A percentile compares a stretch with the other conserved stretches of the same genome.
These are phyloP conservation scores for Heliconius ismenius DNA, from an alignment of 2,888 invertebrate species.

Conservation along the genomic window DNA sequence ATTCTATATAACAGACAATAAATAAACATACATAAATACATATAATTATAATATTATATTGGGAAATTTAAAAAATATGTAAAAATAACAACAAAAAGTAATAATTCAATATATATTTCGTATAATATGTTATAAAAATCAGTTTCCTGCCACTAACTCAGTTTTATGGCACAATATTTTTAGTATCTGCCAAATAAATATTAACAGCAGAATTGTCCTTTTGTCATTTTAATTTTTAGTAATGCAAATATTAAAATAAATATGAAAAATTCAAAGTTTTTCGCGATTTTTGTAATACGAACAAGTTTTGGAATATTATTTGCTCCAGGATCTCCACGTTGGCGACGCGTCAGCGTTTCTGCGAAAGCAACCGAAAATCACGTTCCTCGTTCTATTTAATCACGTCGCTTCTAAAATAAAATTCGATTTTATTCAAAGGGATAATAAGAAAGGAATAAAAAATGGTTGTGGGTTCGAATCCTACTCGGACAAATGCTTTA, in stretches of 20 bases:
- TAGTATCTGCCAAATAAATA: background rate
- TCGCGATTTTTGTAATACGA: slow-evolving; percentile 21
- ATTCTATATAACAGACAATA: slow-evolving; percentile 69
- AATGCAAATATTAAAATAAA: slow-evolving; percentile 4
- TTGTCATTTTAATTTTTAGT: background rate
- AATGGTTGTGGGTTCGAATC: background rate
- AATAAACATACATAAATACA: slow-evolving; percentile 38
- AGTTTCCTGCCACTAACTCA: slow-evolving; percentile 10
- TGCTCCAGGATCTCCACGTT: slow-evolving; percentile 31
- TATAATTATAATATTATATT: slow-evolving; percentile 24
- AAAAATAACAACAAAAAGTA: background rate
- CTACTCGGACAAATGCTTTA: background rate
- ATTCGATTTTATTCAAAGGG: slow-evolving; percentile 58
- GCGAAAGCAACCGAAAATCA: slow-evolving; percentile 51
- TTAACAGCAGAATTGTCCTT: background rate
- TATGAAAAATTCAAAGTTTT: slow-evolving; percentile 10
- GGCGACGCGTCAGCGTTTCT: slow-evolving; percentile 41
- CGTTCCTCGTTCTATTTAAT: slow-evolving; percentile 62
- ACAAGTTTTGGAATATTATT: slow-evolving; percentile 43
- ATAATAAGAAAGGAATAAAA: slow-evolving; percentile 31
- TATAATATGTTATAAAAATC: background rate
- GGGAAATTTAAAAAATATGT: slow-evolving; percentile 27
- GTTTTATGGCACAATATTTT: slow-evolving; percentile 4
- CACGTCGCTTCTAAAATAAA: slow-evolving; percentile 57
- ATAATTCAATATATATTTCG: background rate